phyloP scores from a whole-genome alignment of 2,113 vertebrate genomes.

The Cyprichromis sp. region DNA sequence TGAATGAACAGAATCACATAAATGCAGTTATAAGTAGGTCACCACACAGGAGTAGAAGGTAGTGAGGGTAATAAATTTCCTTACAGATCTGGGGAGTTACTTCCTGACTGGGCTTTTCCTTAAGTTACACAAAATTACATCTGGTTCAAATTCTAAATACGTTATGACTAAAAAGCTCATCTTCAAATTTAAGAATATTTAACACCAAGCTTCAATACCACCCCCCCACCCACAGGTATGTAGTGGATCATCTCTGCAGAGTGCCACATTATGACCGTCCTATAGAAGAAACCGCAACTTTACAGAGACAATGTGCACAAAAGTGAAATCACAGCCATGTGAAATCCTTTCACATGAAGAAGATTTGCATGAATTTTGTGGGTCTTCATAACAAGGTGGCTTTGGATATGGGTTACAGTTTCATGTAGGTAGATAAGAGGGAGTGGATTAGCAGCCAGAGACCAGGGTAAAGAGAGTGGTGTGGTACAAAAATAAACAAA shows the following conservation, averaged over 20 bases:
- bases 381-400: conserved; percentile 12
- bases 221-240: not conserved
- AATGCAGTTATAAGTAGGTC: not conserved
- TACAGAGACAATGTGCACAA: not conserved
- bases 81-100: conserved; percentile 34
- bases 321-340: conserved; percentile 4
- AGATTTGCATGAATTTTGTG: conserved; percentile 26
- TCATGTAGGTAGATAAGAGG: conserved; percentile 18
- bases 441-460: conserved; percentile 43
- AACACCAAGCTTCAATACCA: not conserved
- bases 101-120: not conserved
- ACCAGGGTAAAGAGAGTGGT: conserved; percentile 19
- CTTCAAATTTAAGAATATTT: not conserved
- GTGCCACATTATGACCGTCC: not conserved
- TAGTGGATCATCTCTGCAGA: conserved; percentile 2
- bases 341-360: conserved; percentile 7
- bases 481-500: conserved; percentile 22
- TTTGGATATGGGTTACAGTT: conserved; percentile 14
- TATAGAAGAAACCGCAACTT: not conserved
- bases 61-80: not conserved
- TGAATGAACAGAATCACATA: not conserved
- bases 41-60: not conserved
- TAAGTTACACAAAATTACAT: not conserved
- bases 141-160: not conserved
- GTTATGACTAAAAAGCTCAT: not conserved